Conservation (phyloP, 2,888 invertebrate genomes). For the Sesia bembeciformis region DNA sequence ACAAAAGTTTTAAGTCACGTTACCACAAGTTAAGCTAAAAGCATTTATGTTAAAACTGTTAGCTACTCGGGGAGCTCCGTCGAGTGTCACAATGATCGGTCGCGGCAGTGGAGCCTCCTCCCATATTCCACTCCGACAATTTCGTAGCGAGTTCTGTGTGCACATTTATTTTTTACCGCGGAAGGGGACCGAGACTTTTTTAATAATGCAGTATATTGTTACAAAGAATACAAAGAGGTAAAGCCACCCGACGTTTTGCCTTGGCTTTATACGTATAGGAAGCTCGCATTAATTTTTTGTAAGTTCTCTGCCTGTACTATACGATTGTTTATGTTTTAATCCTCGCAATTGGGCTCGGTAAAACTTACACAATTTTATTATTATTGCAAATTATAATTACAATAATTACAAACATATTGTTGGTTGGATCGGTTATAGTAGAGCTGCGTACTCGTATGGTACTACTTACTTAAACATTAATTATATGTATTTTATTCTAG, state of each 20-base stretch:
- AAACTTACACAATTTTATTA: too few relatives aligned
- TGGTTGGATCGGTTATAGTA: too few relatives aligned
- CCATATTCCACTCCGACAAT: slow-evolving; percentile 37
- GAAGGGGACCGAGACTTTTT: slow-evolving; percentile 35
- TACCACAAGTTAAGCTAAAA: slow-evolving; percentile 33
- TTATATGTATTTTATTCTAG: too few relatives aligned
- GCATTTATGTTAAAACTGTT: slow-evolving; percentile 16
- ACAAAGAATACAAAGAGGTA: slow-evolving; percentile 57
- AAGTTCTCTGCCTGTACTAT: too few relatives aligned
- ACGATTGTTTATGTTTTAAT: too few relatives aligned
- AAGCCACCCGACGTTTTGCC: slow-evolving; percentile 6
- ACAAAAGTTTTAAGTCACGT: too few relatives aligned
- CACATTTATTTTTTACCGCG: slow-evolving; percentile 46
- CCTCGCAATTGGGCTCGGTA: too few relatives aligned
- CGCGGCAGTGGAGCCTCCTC: slow-evolving; percentile 13
- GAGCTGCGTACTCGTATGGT: too few relatives aligned
- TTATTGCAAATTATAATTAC: too few relatives aligned
- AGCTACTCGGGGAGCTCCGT: neutral
- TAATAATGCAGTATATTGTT: slow-evolving; percentile 64
- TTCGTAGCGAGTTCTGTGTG: slow-evolving; percentile 26
- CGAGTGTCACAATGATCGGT: neutral
- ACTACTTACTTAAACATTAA: too few relatives aligned
- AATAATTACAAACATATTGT: too few relatives aligned
- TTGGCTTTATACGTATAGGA: neutral
- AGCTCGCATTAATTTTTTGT: too few relatives aligned